A percentile compares a stretch with the other conserved stretches of the same genome.
Evolutionary conservation across 2,888 invertebrate genomes (phyloP).

Genomic region (Anorthoa munda): DNA sequence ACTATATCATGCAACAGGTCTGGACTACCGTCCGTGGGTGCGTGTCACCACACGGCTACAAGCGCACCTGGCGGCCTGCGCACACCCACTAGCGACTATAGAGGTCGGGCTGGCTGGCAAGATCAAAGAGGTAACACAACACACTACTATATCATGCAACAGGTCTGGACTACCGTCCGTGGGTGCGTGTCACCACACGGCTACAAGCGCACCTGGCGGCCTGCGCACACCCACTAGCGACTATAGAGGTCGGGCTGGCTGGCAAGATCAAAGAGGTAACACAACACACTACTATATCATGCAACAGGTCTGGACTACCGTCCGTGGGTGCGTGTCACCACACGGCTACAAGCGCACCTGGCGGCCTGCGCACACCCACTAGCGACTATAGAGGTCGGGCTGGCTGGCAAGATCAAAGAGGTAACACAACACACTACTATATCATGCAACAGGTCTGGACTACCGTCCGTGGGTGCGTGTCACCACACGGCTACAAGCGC

Average conservation of each 20-base stretch:
- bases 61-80: constrained; percentile 95
- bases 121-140: constrained; percentile 93
- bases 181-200: constrained; percentile 93
- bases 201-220: constrained; percentile 95
- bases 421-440: constrained; percentile 80
- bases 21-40: constrained; percentile 90
- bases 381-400: constrained; percentile 94
- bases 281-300: too few species aligned
- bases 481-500: constrained; percentile 94
- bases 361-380: constrained; percentile 95
- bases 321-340: constrained; percentile 93
- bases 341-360: constrained; percentile 95
- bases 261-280: constrained; percentile 94
- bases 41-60: constrained; percentile 94
- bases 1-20: constrained; percentile 73
- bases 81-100: constrained; percentile 95
- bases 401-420: constrained; percentile 95
- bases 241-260: constrained; percentile 94
- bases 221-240: constrained; percentile 95
- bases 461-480: constrained; percentile 92
- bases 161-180: constrained; percentile 89
- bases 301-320: constrained; percentile 83
- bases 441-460: constrained; percentile 82
- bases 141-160: neutral
- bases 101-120: constrained; percentile 94